Evolutionary conservation across 2,797 vertebrate species (phyloP).

Genomic region (Sebastes steindachneri): DNA sequence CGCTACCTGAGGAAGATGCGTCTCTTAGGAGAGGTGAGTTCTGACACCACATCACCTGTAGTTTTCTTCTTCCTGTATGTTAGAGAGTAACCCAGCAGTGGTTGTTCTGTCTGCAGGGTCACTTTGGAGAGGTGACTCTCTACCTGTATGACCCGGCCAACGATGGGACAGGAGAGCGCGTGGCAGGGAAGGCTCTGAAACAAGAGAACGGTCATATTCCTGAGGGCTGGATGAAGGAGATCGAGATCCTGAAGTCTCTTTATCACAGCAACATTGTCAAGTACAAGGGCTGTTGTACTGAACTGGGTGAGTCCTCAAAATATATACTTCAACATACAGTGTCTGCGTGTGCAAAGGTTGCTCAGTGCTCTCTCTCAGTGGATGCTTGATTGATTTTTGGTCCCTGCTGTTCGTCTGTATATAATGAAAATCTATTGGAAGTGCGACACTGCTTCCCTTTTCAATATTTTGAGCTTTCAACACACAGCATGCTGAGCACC

Average conservation of each 20-base stretch:
- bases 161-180: slow-evolving; percentile 91
- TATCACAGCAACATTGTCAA: slow-evolving; percentile 94
- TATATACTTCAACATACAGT: not conserved
- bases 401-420: slow-evolving; percentile 22
- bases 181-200: slow-evolving; percentile 93
- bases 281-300: slow-evolving; percentile 94
- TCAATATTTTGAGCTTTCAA: slow-evolving; percentile 44
- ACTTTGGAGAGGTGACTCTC: slow-evolving; percentile 94
- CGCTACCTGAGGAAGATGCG: slow-evolving; percentile 91
- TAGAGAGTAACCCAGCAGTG: not conserved
- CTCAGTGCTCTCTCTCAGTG: not conserved
- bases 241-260: slow-evolving; percentile 91
- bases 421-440: slow-evolving; percentile 38
- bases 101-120: slow-evolving; percentile 82
- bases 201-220: slow-evolving; percentile 83
- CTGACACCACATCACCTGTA: not conserved
- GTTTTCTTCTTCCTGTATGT: not conserved
- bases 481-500: slow-evolving; percentile 5
- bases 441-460: not conserved
- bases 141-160: slow-evolving; percentile 92
- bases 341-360: slow-evolving; percentile 5
- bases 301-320: slow-evolving; percentile 83
- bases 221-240: slow-evolving; percentile 90
- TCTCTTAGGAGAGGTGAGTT: slow-evolving; percentile 89
- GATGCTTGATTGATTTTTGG: slow-evolving; percentile 35